phyloP scores from a whole-genome alignment of 2,888 invertebrate species.

The Agrotis segetum region DNA sequence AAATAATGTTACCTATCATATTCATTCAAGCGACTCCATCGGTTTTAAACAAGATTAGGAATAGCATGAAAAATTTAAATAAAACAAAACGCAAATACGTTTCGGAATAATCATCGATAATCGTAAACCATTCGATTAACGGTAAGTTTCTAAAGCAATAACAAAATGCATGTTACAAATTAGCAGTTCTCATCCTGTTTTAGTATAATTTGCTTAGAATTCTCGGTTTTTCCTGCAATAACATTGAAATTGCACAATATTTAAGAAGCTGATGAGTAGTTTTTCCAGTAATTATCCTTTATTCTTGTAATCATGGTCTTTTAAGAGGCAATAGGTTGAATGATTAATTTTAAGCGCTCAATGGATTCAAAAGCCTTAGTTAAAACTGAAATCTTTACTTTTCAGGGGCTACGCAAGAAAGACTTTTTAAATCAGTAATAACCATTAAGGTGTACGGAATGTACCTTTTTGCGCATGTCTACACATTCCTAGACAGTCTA shows the following conservation, averaged over 20 bases:
- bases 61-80: background rate
- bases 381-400: background rate
- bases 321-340: background rate
- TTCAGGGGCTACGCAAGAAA: background rate
- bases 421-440: background rate
- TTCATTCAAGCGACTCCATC: background rate
- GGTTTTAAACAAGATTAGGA: background rate
- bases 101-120: slow-evolving; percentile 9
- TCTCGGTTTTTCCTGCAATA: slow-evolving; percentile 14
- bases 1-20: slow-evolving; percentile 3
- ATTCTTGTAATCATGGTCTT: slow-evolving; percentile 14
- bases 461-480: slow-evolving; percentile 29
- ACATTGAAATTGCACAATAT: slow-evolving; percentile 4
- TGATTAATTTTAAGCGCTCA: background rate
- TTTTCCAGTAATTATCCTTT: slow-evolving; percentile 31
- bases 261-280: slow-evolving; percentile 5
- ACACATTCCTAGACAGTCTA: background rate
- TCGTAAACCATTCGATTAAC: slow-evolving; percentile 21
- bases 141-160: background rate
- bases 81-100: slow-evolving; percentile 8
- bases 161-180: slow-evolving; percentile 15
- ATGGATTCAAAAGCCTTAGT: slow-evolving; percentile 18
- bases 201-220: background rate
- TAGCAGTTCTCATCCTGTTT: slow-evolving; percentile 15
- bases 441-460: background rate